Evolutionary conservation across 2,888 invertebrate genomes (phyloP).

Genomic region (Malacosoma neustria): DNA sequence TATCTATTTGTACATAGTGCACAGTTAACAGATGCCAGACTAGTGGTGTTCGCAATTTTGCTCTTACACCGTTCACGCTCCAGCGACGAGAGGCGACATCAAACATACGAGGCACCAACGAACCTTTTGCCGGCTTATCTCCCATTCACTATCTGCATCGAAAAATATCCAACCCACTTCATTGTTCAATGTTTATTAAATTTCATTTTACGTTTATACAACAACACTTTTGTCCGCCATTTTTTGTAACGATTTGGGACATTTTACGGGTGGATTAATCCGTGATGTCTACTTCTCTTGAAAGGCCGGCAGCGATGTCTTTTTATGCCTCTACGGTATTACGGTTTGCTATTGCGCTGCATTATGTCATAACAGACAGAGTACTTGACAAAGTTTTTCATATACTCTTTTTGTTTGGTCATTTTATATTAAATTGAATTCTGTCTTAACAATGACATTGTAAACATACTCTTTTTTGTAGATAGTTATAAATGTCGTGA

Average conservation of each 20-base stretch:
- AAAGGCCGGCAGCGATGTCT: slow-evolving; percentile 51
- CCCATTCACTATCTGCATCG: slow-evolving; percentile 64
- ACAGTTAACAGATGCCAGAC: slow-evolving; percentile 64
- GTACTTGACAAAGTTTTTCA: slow-evolving; percentile 48
- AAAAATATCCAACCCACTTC: slow-evolving; percentile 55
- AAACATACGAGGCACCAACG: slow-evolving; percentile 63
- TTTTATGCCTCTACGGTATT: slow-evolving; percentile 56
- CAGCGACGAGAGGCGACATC: slow-evolving; percentile 68
- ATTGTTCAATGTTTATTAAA: slow-evolving; percentile 73
- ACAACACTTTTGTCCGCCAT: slow-evolving; percentile 71
- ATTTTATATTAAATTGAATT: slow-evolving; percentile 65
- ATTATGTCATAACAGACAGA: slow-evolving; percentile 72
- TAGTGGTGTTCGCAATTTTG: slow-evolving; percentile 62
- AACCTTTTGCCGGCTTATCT: slow-evolving; percentile 74
- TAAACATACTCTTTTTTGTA: slow-evolving; percentile 65
- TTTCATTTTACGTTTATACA: slow-evolving; percentile 73
- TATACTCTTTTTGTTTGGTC: slow-evolving; percentile 43
- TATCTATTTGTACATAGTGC: slow-evolving; percentile 56
- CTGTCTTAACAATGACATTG: slow-evolving; percentile 60
- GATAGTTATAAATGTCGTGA: no score
- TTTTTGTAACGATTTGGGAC: slow-evolving; percentile 69
- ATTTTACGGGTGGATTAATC: slow-evolving; percentile 70
- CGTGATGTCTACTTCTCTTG: slow-evolving; percentile 57
- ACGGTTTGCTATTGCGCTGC: slow-evolving; percentile 65
- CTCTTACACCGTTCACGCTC: slow-evolving; percentile 67